Evolutionary conservation across 2,888 invertebrate genomes (phyloP).

Genomic region (Tubulanus polymorphus): DNA sequence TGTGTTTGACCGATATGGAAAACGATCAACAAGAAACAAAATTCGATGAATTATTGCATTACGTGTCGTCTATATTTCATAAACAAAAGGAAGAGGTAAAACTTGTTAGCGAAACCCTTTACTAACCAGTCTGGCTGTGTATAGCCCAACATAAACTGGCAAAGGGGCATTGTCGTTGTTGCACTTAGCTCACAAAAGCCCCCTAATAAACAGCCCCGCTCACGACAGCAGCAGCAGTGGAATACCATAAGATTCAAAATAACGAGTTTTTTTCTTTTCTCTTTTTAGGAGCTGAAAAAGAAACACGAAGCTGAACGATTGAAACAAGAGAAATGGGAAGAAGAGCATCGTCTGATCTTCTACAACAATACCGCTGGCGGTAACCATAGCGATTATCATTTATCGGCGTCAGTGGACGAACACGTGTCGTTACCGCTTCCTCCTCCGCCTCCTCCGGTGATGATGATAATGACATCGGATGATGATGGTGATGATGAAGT

Average conservation of each 20-base stretch:
- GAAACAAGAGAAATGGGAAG: conserved; percentile 48
- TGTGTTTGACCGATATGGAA: conserved; percentile 50
- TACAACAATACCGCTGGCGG: no score
- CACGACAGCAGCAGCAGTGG: background rate
- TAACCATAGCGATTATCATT: background rate
- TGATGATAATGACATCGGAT: background rate
- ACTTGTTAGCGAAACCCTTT: background rate
- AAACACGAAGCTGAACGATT: conserved; percentile 47
- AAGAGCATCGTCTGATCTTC: conserved; percentile 35
- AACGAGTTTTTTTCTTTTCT: background rate
- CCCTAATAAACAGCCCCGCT: no score
- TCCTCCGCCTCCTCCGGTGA: background rate
- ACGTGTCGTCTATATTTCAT: conserved; percentile 47
- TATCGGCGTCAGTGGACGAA: background rate
- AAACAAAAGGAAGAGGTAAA: conserved; percentile 48
- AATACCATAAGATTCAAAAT: background rate
- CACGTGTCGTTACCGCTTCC: background rate
- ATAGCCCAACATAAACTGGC: no score
- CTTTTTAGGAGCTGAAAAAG: conserved; percentile 44
- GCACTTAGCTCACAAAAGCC: no score
- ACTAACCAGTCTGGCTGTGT: no score
- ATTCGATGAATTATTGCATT: conserved; percentile 48
- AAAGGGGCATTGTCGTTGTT: no score
- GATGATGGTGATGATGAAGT: background rate
- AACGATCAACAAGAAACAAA: conserved; percentile 52